Evolutionary conservation across 2,888 invertebrate species (phyloP), one percentile per base, ranked within the genome.

Genomic region (Homarus gammarus): DNA sequence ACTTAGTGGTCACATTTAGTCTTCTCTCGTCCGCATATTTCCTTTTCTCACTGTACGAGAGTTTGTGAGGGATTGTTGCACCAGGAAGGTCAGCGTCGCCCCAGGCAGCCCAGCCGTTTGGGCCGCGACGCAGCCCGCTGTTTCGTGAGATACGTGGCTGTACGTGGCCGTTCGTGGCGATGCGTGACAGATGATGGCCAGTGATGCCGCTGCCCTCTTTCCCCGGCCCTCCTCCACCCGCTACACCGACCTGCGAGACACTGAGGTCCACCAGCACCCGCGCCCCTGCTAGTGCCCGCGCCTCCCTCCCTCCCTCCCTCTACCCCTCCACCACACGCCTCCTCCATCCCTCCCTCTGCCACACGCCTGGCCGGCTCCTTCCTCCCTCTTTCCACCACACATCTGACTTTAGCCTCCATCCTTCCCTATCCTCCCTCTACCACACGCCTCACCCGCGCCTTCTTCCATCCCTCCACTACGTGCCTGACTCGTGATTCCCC

Each of bases 221-320:
- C 56, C 51, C 79, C 56, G n/a, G n/a, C 61, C 22, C 56, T 79
- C 61, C 79, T 56, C 79, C 79, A 79, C 79, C 38, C 79, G 61
- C 79, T 79, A 33, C 79, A 79, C 79, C 79, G 61, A 79, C 79
- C 79, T 79, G 79, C 38, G 79, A 79, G 79, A 79, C 61, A 79
- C 79, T 79, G 79, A 79, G 18, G 44, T 3, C 49, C 40, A 44
- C 75, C 40, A 44, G n/a, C 75, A 75, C 49, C 75, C 75, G 64
- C 75, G 18, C 40, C 75, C 44, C 75, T 73, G 73, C 73, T 73
- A 38, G 22, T 40, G 38, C 44, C 44, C 75, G 40, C 44, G 44
- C 75, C 64, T 64, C 75, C 75, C 2, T 1, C 75, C 15, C 38
- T 2, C 73, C 15, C 12, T 38, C 5, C 38, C 5, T 18, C 18